Percentiles rank a stretch among this genome's conserved stretches.
Evolutionary conservation across 2,797 vertebrate genomes (phyloP).

Genomic region (Eleutherodactylus coqui): DNA sequence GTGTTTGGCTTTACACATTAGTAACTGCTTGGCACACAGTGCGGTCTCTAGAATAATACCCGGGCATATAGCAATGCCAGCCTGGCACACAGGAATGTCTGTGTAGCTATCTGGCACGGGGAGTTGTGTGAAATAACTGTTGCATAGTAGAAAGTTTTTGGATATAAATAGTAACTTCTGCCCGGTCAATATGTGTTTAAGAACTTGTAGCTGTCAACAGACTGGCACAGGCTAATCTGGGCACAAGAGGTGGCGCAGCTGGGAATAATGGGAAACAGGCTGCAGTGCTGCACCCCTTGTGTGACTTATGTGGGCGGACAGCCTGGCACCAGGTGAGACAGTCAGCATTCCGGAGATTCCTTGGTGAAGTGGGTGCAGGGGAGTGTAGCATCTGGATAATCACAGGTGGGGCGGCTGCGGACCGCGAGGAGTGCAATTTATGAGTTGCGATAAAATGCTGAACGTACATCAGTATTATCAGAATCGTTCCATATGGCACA

Average conservation of each 20-base stretch:
- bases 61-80: background rate
- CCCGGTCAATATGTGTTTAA: background rate
- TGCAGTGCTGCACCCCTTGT: background rate
- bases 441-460: background rate
- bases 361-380: constrained; percentile 8
- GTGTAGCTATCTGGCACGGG: background rate
- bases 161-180: background rate
- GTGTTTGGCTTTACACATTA: too few relatives aligned
- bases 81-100: constrained; percentile 8
- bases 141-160: background rate
- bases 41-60: background rate
- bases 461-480: background rate
- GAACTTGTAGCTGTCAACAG: background rate
- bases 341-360: constrained; percentile 54
- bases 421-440: background rate
- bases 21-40: background rate
- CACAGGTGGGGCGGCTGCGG: background rate
- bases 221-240: background rate
- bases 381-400: background rate
- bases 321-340: constrained; percentile 44
- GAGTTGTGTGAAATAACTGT: background rate
- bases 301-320: background rate
- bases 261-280: background rate
- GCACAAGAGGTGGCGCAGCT: background rate
- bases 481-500: background rate